phyloP scores from a whole-genome alignment of 2,797 vertebrate genomes.

The Scyliorhinus canicula region DNA sequence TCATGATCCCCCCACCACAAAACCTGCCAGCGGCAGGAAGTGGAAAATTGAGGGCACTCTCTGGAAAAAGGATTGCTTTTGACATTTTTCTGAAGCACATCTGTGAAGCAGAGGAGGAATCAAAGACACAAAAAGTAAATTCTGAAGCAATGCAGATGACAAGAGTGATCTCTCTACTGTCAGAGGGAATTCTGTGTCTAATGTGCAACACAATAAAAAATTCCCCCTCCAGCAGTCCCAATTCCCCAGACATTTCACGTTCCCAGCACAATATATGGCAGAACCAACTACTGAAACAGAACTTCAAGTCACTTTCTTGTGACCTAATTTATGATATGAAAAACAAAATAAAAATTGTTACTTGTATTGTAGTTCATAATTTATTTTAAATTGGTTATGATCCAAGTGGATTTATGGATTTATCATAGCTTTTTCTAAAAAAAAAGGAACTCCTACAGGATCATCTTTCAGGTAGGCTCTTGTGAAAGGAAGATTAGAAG shows the following conservation, averaged over 20 bases:
- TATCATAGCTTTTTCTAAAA: background rate
- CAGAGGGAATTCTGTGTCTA: background rate
- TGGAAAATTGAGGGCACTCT: too few species aligned
- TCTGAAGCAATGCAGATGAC: background rate
- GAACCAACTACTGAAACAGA: background rate
- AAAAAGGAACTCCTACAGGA: background rate
- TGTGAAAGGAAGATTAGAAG: background rate
- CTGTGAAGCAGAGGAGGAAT: background rate
- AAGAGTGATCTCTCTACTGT: background rate
- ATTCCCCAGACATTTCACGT: background rate
- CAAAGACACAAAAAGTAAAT: background rate
- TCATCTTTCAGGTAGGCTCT: background rate
- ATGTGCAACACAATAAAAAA: background rate
- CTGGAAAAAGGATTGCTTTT: background rate
- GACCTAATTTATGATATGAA: background rate
- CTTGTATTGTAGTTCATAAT: background rate
- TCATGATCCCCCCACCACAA: too few species aligned
- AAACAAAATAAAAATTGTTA: background rate
- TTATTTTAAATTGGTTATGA: background rate
- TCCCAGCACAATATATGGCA: background rate
- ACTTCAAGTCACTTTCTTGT: background rate
- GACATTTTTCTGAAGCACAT: background rate
- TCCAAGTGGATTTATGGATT: conserved; percentile 6
- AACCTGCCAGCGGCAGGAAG: too few species aligned
- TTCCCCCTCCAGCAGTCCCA: background rate